These are phyloP conservation scores for Antheraea yamamai DNA, from an alignment of 2,888 invertebrate genomes.

Conservation along the genomic window DNA sequence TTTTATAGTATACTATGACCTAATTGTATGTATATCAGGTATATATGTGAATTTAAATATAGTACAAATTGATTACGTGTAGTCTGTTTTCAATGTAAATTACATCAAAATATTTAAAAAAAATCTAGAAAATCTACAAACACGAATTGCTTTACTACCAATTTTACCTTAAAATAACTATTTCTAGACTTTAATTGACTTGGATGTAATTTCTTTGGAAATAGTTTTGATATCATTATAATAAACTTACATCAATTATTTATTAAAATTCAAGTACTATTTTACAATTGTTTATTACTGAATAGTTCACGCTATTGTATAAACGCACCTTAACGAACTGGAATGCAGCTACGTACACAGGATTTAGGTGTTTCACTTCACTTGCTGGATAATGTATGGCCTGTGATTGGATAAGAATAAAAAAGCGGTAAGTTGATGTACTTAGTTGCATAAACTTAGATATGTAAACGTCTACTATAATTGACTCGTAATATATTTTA, in stretches of 20 bases:
- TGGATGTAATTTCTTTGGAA: background rate
- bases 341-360: slow-evolving; percentile 12
- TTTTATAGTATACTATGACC: background rate
- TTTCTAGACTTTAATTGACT: no score
- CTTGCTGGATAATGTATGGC: slow-evolving; percentile 9
- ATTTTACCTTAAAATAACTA: background rate
- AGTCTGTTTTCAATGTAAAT: background rate
- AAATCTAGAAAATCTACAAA: background rate
- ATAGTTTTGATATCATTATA: background rate
- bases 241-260: background rate
- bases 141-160: background rate
- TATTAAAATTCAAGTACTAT: background rate
- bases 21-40: background rate
- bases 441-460: slow-evolving; percentile 24
- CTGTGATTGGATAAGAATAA: slow-evolving; percentile 15
- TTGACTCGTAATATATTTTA: background rate
- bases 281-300: background rate
- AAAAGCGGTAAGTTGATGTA: slow-evolving; percentile 3
- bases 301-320: background rate
- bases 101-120: no score
- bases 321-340: slow-evolving; percentile 11
- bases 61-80: background rate
- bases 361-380: slow-evolving; percentile 17
- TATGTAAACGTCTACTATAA: background rate
- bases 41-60: background rate